Conservation (phyloP, 2,888 invertebrate species). For the Epinotia demarniana region DNA sequence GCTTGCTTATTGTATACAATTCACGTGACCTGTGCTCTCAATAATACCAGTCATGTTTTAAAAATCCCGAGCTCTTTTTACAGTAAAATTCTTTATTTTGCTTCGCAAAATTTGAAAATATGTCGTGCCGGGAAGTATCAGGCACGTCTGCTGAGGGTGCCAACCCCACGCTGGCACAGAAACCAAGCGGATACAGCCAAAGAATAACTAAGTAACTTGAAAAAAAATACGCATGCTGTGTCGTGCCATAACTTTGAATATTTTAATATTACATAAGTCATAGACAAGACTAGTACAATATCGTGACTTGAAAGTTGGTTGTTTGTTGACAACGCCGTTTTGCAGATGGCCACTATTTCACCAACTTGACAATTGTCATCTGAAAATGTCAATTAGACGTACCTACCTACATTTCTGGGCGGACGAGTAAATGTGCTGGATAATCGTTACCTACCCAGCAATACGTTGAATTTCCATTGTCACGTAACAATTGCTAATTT, state of each 20-base stretch:
- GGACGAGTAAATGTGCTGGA: too few relatives aligned
- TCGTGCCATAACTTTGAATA: neutral
- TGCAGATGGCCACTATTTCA: too few relatives aligned
- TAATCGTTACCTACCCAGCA: too few relatives aligned
- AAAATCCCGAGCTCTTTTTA: conserved; percentile 10
- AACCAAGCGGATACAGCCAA: conserved; percentile 24
- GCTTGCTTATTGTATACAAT: conserved; percentile 4
- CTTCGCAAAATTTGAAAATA: conserved; percentile 44
- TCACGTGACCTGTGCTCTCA: neutral
- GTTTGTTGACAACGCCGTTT: too few relatives aligned
- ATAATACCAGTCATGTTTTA: conserved; percentile 14
- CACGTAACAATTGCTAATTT: too few relatives aligned
- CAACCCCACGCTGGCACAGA: conserved; percentile 51
- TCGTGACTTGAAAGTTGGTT: too few relatives aligned
- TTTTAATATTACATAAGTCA: neutral
- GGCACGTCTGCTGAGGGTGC: conserved; percentile 48
- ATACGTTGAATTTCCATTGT: too few relatives aligned
- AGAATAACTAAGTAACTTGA: conserved; percentile 38
- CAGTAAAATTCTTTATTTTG: conserved; percentile 37
- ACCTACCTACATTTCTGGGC: too few relatives aligned
- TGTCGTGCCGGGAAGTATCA: conserved; percentile 53
- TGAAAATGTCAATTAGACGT: too few relatives aligned
- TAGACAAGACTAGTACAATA: neutral
- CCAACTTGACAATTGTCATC: too few relatives aligned
- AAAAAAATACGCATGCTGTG: conserved; percentile 15